Conservation (phyloP, 2,113 vertebrate species). For the Emydura subglobosa region DNA sequence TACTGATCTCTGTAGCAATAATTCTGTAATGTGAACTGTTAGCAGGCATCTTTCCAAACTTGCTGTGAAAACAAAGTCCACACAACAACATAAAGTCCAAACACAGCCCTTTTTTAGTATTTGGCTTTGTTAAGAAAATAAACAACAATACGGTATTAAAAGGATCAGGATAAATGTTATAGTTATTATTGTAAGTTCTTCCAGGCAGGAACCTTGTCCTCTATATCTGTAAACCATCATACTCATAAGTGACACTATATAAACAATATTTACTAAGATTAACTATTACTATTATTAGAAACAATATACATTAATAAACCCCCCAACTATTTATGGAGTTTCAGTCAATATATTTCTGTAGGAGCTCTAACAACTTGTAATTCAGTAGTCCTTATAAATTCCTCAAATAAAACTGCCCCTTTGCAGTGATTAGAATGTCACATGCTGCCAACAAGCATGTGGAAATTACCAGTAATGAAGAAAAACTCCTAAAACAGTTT, state of each 20-base stretch:
- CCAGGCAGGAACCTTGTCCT: neutral
- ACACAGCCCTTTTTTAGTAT: neutral
- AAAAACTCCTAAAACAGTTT: neutral
- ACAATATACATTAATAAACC: neutral
- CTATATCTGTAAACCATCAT: neutral
- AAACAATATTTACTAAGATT: neutral
- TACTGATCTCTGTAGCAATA: conserved; percentile 33
- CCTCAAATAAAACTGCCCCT: too few species aligned
- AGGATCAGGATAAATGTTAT: neutral
- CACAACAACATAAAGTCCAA: neutral
- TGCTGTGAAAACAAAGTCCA: neutral
- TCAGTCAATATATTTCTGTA: neutral
- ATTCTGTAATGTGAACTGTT: neutral
- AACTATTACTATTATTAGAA: neutral
- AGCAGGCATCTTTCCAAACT: neutral
- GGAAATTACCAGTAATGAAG: neutral
- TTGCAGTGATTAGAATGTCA: too few species aligned
- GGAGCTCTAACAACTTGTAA: too few species aligned
- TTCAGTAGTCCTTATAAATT: too few species aligned
- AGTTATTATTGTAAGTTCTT: neutral
- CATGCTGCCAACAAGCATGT: too few species aligned
- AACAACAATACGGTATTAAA: neutral
- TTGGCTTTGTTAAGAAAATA: neutral
- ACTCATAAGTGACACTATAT: neutral
- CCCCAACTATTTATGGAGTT: neutral